A percentile compares a stretch with the other conserved stretches of the same genome.
These are phyloP conservation scores for Melanogrammus aeglefinus DNA, from an alignment of 2,797 vertebrate species.

Conservation along the genomic window DNA sequence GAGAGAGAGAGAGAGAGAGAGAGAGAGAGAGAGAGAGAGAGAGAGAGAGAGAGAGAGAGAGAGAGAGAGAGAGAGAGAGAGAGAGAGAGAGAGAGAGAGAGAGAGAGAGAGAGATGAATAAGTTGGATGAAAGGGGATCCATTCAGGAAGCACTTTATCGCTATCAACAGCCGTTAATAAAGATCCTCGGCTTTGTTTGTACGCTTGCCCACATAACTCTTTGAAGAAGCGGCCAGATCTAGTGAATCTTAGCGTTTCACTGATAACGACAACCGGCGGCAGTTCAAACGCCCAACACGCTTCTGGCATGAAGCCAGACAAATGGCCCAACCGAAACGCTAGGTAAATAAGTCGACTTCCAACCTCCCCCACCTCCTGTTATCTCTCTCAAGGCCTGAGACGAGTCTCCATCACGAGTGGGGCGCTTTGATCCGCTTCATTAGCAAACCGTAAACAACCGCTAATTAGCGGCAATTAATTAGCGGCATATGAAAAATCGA, in stretches of 20 bases:
- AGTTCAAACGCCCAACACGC: constrained; percentile 31
- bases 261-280: constrained; percentile 41
- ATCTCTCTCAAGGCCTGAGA: constrained; percentile 34
- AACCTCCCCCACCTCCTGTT: constrained; percentile 10
- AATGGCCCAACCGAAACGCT: constrained; percentile 20
- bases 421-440: constrained; percentile 68
- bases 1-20: too few relatives aligned
- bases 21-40: too few relatives aligned
- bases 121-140: background rate
- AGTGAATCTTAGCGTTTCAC: constrained; percentile 20
- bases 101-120: too few relatives aligned
- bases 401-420: constrained; percentile 44
- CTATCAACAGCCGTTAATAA: background rate
- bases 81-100: too few relatives aligned
- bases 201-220: constrained; percentile 2
- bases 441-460: constrained; percentile 64
- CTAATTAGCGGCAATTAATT: constrained; percentile 71
- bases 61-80: too few relatives aligned
- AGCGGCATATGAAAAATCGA: constrained; percentile 54
- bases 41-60: too few relatives aligned
- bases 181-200: constrained; percentile 16
- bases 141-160: constrained; percentile 11
- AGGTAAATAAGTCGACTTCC: background rate
- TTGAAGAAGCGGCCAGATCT: constrained; percentile 24
- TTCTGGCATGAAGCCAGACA: constrained; percentile 40